Evolutionary conservation across 2,888 invertebrate genomes (phyloP).

Genomic region (Athripsodes cinereus): DNA sequence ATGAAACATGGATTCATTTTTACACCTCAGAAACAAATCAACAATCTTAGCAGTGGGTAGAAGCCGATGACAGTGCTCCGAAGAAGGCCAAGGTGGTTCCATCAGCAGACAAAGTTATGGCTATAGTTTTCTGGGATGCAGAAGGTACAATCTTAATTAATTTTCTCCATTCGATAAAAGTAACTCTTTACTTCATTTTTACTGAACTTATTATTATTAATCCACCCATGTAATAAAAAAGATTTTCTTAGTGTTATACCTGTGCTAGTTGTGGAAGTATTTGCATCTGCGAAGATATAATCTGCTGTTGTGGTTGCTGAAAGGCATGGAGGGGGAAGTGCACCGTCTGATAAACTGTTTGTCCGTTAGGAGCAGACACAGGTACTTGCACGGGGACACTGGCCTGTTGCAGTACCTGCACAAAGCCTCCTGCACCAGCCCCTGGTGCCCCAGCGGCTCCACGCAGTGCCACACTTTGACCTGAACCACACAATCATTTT

Average conservation of each 20-base stretch:
- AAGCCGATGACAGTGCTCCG: no score
- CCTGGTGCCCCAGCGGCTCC: conserved; percentile 33
- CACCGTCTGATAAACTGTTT: conserved; percentile 92
- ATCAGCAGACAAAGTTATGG: no score
- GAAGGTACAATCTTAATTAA: no score
- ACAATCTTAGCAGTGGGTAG: no score
- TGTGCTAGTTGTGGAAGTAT: conserved; percentile 80
- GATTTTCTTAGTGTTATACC: conserved; percentile 42
- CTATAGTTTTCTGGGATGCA: no score
- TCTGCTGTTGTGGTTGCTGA: conserved; percentile 36
- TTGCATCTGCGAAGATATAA: conserved; percentile 49
- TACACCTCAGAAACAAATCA: no score
- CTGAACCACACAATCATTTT: conserved; percentile 30
- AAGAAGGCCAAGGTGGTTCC: no score
- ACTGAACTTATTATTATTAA: no score
- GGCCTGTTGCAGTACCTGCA: conserved; percentile 58
- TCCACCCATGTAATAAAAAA: no score
- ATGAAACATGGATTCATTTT: no score
- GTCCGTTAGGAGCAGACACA: conserved; percentile 78
- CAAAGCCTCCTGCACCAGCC: conserved; percentile 40
- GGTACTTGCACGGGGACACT: conserved; percentile 90
- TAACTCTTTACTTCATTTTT: no score
- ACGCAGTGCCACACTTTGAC: conserved; percentile 67
- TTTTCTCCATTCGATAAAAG: no score
- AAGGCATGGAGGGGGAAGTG: conserved; percentile 87